Base-by-base conservation (phyloP, 2,888 invertebrate genomes). In the Drosophila differens region DNA sequence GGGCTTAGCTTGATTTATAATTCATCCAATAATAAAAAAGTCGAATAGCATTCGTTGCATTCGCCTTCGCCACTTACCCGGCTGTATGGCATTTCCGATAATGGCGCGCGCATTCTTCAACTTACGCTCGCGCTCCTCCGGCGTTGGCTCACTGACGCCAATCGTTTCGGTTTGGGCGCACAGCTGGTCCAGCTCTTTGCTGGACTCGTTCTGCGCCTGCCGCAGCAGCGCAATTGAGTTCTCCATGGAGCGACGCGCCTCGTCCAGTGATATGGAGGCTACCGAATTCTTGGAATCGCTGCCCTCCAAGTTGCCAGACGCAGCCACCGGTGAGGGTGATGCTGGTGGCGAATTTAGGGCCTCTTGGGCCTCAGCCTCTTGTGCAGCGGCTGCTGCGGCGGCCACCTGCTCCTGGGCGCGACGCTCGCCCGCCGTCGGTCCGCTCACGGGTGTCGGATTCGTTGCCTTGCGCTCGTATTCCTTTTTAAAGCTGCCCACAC, bases 401-500 rank as follows among this genome's bases (percentile, higher is more conserved):
- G 90, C 89, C 28, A 91, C 92, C 74, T 91, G 91, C 60, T 91
- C 89, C 54, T 91, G 76, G 1, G 92, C 89, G 1, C 92, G 91
- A 33, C 89, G 87, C 70, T 93, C 93, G 74, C 91, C 91, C 0
- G 93, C 83, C 5, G 91, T 92, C 3, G 94, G 94, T 77, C 90
- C 91, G 10, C 91, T 80, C 3, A 74, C 69, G 0, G 94, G 93
- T 4, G 94, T 89, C 1, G 94, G 91, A 49, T 96, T 94, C 58
- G 96, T 96, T 0, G 96, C 96, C 92, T 96, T 96, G 63, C 97
- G 94, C 93, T 98, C 97, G 91, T 97, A 98, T 85, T 97, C 97
- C 86, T 96, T 96, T 85, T 97, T 97, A 83, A 97, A 97, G 91
- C 96, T 97, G 62, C 97, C 97, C 1, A 98, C 97, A 92, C 96